A percentile compares a stretch with the other conserved stretches of the same genome.
These are phyloP conservation scores for Popillia japonica DNA, from an alignment of 1,140 invertebrate genomes.

Conservation along the genomic window DNA sequence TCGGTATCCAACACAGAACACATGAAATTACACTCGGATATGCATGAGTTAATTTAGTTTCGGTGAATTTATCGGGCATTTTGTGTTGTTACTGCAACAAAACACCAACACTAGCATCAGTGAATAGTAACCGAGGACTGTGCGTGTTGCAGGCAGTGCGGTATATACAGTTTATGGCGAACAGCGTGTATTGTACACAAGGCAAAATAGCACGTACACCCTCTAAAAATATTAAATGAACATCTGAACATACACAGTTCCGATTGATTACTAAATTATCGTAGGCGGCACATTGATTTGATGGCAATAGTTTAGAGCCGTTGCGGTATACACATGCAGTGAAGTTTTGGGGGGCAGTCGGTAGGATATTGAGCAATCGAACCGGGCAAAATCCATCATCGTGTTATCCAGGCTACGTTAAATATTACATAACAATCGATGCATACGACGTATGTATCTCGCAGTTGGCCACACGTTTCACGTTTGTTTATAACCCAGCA, in stretches of 20 bases:
- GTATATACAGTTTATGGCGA: not conserved
- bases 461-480: constrained; percentile 4
- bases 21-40: constrained; percentile 35
- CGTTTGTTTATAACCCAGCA: constrained; percentile 18
- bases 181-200: not conserved
- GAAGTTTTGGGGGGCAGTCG: not conserved
- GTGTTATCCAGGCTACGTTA: constrained; percentile 37
- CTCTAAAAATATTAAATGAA: constrained; percentile 39
- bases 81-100: not conserved
- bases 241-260: constrained; percentile 4
- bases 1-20: constrained; percentile 2
- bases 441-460: not conserved
- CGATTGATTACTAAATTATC: constrained; percentile 40
- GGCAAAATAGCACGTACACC: not conserved
- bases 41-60: constrained; percentile 40
- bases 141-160: not conserved
- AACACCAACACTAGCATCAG: not conserved
- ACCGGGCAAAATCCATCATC: constrained; percentile 37
- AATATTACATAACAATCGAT: constrained; percentile 41
- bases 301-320: constrained; percentile 37
- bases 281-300: constrained; percentile 36
- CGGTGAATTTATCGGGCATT: constrained; percentile 33
- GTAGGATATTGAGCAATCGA: constrained; percentile 1
- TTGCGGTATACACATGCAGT: constrained; percentile 10
- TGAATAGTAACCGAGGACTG: not conserved